Evolutionary conservation across 2,888 invertebrate species (phyloP).

Genomic region (Scaptomyza parva): DNA sequence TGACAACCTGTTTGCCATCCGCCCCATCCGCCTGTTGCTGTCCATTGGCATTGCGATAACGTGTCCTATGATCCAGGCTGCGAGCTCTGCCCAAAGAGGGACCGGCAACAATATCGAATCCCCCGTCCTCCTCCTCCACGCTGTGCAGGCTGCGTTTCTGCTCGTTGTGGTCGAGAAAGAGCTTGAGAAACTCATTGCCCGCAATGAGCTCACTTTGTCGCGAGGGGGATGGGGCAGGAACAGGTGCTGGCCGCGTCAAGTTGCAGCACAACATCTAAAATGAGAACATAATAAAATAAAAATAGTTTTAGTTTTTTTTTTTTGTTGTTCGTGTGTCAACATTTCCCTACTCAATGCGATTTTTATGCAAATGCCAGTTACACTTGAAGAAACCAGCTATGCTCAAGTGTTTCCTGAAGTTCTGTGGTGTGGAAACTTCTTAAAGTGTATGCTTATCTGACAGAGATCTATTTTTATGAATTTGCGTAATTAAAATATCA

Average conservation of each 20-base stretch:
- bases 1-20: slow-evolving; percentile 76
- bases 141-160: slow-evolving; percentile 72
- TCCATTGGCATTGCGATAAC: slow-evolving; percentile 62
- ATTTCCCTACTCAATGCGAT: slow-evolving; percentile 41
- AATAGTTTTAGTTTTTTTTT: slow-evolving; percentile 53
- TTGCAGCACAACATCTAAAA: slow-evolving; percentile 74
- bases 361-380: slow-evolving; percentile 61
- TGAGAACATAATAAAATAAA: slow-evolving; percentile 24
- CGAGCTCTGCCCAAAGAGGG: slow-evolving; percentile 47
- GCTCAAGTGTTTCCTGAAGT: not conserved
- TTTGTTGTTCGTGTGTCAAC: slow-evolving; percentile 50
- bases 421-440: too few relatives aligned
- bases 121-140: slow-evolving; percentile 69
- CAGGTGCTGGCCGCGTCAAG: slow-evolving; percentile 61
- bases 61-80: slow-evolving; percentile 64
- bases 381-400: slow-evolving; percentile 3
- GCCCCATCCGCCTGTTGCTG: slow-evolving; percentile 42
- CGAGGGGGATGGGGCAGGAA: slow-evolving; percentile 38
- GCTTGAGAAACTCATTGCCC: slow-evolving; percentile 83
- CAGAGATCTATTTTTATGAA: slow-evolving; percentile 67
- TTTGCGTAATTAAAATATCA: slow-evolving; percentile 78
- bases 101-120: slow-evolving; percentile 44
- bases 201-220: slow-evolving; percentile 82
- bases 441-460: slow-evolving; percentile 54
- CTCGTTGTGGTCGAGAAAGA: slow-evolving; percentile 81